Evolutionary conservation across 2,113 vertebrate species (phyloP).

Genomic region (Trichechus manatus): DNA sequence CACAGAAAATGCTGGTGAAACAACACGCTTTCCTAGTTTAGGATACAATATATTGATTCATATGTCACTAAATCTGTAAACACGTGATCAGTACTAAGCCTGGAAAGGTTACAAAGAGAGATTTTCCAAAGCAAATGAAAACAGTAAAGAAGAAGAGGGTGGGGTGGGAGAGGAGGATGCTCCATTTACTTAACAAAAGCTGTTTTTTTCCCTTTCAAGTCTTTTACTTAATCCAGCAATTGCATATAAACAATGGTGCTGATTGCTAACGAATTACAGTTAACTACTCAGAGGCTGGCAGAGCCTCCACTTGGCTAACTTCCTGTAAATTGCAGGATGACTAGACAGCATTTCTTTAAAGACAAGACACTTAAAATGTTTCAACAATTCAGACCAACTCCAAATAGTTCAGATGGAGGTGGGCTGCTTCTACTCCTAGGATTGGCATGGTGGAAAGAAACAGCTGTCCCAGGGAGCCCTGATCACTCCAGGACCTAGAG

Average conservation of each 20-base stretch:
- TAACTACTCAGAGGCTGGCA: constrained; percentile 33
- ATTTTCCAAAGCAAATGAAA: constrained; percentile 57
- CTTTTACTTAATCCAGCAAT: constrained; percentile 35
- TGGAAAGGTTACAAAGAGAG: not conserved
- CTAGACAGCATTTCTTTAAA: constrained; percentile 59
- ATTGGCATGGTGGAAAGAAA: not conserved
- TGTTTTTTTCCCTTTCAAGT: not conserved
- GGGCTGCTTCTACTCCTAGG: not conserved
- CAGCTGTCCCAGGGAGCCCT: not conserved
- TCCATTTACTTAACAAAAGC: constrained; percentile 46
- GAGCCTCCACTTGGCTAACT: constrained; percentile 49
- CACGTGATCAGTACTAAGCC: not conserved
- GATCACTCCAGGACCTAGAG: not conserved
- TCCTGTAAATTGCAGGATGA: constrained; percentile 59
- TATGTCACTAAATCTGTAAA: not conserved
- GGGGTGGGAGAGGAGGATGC: not conserved
- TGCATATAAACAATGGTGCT: constrained; percentile 71
- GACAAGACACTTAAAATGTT: constrained; percentile 36
- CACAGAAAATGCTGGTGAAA: not conserved
- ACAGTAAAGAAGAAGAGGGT: not conserved
- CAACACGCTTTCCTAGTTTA: not conserved
- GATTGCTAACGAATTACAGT: constrained; percentile 63
- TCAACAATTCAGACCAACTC: constrained; percentile 30
- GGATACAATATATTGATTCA: not conserved
- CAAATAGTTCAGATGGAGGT: not conserved